Base-by-base conservation (phyloP, 1,140 invertebrate species). In the Bombyx mandarina region DNA sequence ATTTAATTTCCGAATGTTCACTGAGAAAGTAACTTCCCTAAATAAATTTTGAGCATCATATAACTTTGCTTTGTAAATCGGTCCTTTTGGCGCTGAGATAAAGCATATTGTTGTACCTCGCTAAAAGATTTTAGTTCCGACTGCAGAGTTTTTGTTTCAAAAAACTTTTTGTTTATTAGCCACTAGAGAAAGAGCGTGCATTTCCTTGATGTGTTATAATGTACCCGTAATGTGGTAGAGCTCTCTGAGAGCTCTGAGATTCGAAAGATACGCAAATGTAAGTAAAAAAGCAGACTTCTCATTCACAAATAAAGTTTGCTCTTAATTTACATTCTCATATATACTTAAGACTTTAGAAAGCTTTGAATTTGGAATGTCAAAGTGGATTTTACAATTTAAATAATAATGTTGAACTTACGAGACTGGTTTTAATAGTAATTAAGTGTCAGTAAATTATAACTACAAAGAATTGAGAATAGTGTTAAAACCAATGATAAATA, bases 141-240 rank as follows among this genome's bases (percentile, higher is more conserved):
- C 45, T 52, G 42, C 52, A 45, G 46, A 51, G 51, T 52, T 58
- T 58, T 57, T 62, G 56, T 58, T 54, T 45, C 45, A 48, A 35
- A 51, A 58, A 62, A 61, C 46, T 62, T 62, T 57, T 58, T 58
- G 56, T 56, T 56, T 62, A 52, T 62, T 62, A 56, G 53, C 52
- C 46, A 2, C 18, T n/a, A 4, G 52, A 43, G 52, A 43, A 54
- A 54, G 52, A 44, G 7, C 45, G 53, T 51, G 61, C 61, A 58
- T 62, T 62, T 58, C 48, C 49, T 55, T 58, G 43, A 55, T 58
- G 49, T 45, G 22, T 43, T 52, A 43, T 57, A 57, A 57, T 62
- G 56, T 47, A 57, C 52, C 54, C 55, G 50, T 61, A 61, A 61
- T 61, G 60, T 50, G 52, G 50, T 55, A 44, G 42, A 58, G 43